Evolutionary conservation across 1,140 invertebrate genomes (phyloP).

Genomic region (Philopotamus ludificatus): DNA sequence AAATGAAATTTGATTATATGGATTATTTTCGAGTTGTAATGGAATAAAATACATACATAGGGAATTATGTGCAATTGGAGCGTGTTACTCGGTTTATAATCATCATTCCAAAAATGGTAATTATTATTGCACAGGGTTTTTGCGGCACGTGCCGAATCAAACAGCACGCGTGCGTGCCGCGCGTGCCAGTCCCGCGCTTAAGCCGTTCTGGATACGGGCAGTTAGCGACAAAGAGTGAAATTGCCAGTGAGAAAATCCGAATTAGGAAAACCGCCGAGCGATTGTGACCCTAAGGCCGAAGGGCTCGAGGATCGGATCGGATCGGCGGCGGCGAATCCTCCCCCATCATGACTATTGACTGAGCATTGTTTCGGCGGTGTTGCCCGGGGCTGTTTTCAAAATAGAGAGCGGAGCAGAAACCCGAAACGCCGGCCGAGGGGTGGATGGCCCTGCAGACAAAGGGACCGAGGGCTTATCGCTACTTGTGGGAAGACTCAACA

Average conservation of each 20-base stretch:
- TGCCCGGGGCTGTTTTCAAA: conserved; percentile 38
- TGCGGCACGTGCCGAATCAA: conserved; percentile 35
- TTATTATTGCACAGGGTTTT: conserved; percentile 35
- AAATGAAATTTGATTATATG: too few relatives aligned
- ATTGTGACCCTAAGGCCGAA: not conserved
- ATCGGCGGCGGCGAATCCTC: conserved; percentile 13
- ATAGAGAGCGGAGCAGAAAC: conserved; percentile 34
- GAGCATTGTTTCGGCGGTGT: conserved; percentile 41
- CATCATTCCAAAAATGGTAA: conserved; percentile 38
- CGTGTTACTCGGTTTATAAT: too few relatives aligned
- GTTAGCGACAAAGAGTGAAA: conserved; percentile 41
- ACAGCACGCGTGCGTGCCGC: conserved; percentile 24
- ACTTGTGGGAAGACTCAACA: conserved; percentile 17
- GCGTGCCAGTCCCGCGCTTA: conserved; percentile 23
- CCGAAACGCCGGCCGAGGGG: conserved; percentile 12
- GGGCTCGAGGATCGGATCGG: too few relatives aligned
- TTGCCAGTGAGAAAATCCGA: conserved; percentile 23
- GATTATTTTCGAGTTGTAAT: too few relatives aligned
- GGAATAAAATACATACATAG: too few relatives aligned
- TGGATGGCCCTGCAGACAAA: conserved; percentile 7
- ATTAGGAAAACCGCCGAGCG: not conserved
- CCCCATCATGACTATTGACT: conserved; percentile 37
- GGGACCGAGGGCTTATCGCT: conserved; percentile 24
- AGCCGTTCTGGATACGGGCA: conserved; percentile 37
- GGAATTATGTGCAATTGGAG: too few relatives aligned